Evolutionary conservation across 2,797 vertebrate genomes (phyloP).

Genomic region (Gallinago solitaria): DNA sequence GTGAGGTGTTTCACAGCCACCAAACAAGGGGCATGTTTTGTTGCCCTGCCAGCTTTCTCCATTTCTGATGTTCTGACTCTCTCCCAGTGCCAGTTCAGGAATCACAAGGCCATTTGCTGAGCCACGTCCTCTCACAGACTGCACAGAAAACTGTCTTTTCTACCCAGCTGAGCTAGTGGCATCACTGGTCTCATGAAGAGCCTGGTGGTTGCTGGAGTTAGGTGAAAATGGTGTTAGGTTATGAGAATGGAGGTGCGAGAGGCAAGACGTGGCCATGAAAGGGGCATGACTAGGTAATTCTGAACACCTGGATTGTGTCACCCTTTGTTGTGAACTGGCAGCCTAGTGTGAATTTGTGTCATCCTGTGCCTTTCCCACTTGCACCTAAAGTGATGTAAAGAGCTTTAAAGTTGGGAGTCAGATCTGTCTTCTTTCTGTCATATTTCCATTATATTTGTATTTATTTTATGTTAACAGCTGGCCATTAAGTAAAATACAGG

Average conservation of each 20-base stretch:
- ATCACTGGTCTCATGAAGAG: background rate
- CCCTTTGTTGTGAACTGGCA: background rate
- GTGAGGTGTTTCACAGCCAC: background rate
- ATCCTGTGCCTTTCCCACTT: background rate
- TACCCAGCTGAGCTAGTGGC: background rate
- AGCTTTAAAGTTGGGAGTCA: background rate
- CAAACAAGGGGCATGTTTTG: background rate
- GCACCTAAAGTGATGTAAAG: background rate
- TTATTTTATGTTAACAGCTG: background rate
- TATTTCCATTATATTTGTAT: background rate
- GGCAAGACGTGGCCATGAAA: background rate
- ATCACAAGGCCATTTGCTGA: background rate
- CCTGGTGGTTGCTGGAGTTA: background rate
- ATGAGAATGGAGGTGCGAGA: background rate
- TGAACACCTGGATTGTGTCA: background rate
- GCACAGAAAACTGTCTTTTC: background rate
- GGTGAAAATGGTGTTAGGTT: background rate
- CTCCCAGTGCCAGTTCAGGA: background rate
- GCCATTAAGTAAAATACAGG: background rate
- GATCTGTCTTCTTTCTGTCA: background rate
- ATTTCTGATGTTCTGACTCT: background rate
- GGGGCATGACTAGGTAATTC: background rate
- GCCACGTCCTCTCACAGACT: background rate
- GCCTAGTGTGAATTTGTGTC: accelerated
- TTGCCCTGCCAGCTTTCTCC: background rate